Conservation (phyloP, 2,888 invertebrate genomes). For the Sinotaia quadrata region DNA sequence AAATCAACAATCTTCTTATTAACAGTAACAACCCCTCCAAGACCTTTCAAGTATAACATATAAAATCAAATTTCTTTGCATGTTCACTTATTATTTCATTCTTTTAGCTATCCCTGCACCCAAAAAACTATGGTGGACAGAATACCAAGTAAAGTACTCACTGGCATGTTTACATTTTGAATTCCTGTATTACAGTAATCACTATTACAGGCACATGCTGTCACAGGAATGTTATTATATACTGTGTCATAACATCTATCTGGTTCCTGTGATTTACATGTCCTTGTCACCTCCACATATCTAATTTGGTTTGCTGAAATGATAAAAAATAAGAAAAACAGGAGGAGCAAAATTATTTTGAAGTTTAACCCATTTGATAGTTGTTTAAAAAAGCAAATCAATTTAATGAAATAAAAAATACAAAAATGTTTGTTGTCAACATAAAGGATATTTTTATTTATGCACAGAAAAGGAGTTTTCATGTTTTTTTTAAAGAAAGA, state of each 20-base stretch:
- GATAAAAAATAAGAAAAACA: neutral
- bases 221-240: constrained; percentile 11
- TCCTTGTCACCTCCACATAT: constrained; percentile 23
- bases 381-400: no score
- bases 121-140: neutral
- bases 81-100: neutral
- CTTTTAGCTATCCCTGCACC: neutral
- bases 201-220: constrained; percentile 25
- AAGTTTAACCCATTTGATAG: no score
- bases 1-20: no score
- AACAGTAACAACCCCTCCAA: no score
- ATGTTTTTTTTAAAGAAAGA: neutral
- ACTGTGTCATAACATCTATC: constrained; percentile 23
- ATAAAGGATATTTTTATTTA: neutral
- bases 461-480: neutral
- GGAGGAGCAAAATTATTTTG: neutral
- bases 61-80: neutral
- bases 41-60: no score
- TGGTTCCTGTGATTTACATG: constrained; percentile 2
- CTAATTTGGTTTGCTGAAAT: constrained; percentile 21
- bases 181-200: constrained; percentile 26
- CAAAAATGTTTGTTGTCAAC: neutral
- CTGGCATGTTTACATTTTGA: neutral
- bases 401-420: no score
- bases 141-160: neutral